Evolutionary conservation across 37 sponge, comb jelly and placozoan genomes (phyloP), one percentile per base, ranked within the genome.

Genomic region (Ianthella basta): DNA sequence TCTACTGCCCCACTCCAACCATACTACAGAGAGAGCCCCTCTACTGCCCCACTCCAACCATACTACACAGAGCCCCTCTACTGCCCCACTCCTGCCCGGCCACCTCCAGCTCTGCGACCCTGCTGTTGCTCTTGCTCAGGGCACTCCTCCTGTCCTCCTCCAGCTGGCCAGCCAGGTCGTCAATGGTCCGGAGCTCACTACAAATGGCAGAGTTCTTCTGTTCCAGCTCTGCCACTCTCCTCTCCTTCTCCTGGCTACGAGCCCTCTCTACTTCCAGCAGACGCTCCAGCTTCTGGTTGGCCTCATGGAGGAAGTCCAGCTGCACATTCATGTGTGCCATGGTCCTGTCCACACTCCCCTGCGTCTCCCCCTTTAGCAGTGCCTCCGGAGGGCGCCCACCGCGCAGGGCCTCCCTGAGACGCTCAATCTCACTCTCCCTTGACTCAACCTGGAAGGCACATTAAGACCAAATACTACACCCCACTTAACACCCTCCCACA

Each of bases 251-350:
- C 24, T 82, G 50, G 23, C 86, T 86, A 29, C 57, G 60, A 5
- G 68, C 56, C 30, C 90, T 87, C 20, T 83, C 78, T 14, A 56
- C 87, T 1, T 85, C 30, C 61, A 97, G 84, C 56, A 89, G 85
- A 20, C 55, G 69, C 59, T 95, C 97, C 83, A 99, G 72, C 81
- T 97, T 94, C 61, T 89, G 69, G 80, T 95, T 92, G 23, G 94
- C 85, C 53, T 99, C 92, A 70, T 96, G 97, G 21, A 99, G 89
- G 80, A 95, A 95, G 54, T 99, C 97, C 30, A 93, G 83, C 92
- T 98, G 99, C 8, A 99, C 88, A 59, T 95, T 99, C 40, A 99
- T 89, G 64, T 99, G 99, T n/a, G 97, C 97, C 40, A 97, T 89
- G 83, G 95, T 90, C 74, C 87, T 88, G 29, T 97, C 99, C 60